Base-by-base conservation (phyloP, 2,113 vertebrate genomes). In the Recurvirostra avosetta region DNA sequence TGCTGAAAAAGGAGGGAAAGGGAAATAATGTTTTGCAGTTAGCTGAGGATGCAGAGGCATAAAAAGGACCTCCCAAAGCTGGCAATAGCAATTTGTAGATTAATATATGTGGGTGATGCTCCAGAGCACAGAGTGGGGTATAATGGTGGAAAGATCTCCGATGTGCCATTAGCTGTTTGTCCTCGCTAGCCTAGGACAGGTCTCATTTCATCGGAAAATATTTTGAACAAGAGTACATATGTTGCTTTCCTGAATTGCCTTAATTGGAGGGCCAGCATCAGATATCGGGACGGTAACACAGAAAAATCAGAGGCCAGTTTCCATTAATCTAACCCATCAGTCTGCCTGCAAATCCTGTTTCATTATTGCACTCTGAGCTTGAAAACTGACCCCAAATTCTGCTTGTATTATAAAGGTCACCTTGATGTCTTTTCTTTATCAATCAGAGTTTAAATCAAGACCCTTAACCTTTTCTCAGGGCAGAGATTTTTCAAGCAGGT, bases 341-440 rank as follows among this genome's bases (percentile, higher is more conserved):
- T 66, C 61, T 94, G 49, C 59, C 61, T 72, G 71, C 47, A 92
- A 94, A 93, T 89, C 68, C 73, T 68, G 38, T 82, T 86, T 86
- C 76, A 30, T 85, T 78, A 79, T 4, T 93, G 77, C 59, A 94
- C 58, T 36, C 59, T 63, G 81, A 93, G 71, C 78, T 83, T 93
- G 53, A 56, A 74, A 78, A 91, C 27, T 77, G 67, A 94, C 87
- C 84, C 56, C 73, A 76, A 93, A 90, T 58, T 93, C 84, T 89
- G 77, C 77, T 76, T 47, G 18, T 49, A 67, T 88, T 90, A 77
- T 74, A 79, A 95, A 97, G 83, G 83, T 92, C 94, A 94, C 86
- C 66, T 86, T 84, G 40, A 94, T 66, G 86, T 87, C 80, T 91
- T 93, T 94, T 87, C 70, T 95, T 94, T 96, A 94, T 92, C 88